Evolutionary conservation across 2,888 invertebrate species (phyloP).

Genomic region (Pardosa pseudoannulata): DNA sequence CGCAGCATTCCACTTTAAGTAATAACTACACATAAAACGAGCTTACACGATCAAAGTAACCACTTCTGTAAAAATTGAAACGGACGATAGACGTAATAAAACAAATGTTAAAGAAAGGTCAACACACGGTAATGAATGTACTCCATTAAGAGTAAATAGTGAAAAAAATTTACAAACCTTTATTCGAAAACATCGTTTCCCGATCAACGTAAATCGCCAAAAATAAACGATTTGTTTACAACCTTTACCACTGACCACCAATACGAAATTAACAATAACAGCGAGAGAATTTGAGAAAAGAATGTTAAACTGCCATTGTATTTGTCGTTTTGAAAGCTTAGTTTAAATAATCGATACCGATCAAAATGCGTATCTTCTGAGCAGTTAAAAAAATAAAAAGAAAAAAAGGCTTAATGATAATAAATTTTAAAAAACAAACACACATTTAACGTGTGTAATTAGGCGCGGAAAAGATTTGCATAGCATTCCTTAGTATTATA

Average conservation of each 20-base stretch:
- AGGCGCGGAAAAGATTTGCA: background rate
- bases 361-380: conserved; percentile 71
- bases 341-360: conserved; percentile 72
- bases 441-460: background rate
- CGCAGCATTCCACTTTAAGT: no score
- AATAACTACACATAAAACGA: no score
- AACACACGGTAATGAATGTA: conserved; percentile 7
- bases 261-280: conserved; percentile 1
- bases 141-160: background rate
- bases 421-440: conserved; percentile 66
- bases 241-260: background rate
- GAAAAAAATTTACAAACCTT: conserved; percentile 52
- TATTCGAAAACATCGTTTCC: conserved; percentile 66
- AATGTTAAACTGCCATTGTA: conserved; percentile 62
- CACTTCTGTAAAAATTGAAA: no score
- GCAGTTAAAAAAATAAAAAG: conserved; percentile 63
- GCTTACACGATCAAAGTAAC: no score
- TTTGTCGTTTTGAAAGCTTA: conserved; percentile 67
- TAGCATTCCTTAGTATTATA: background rate
- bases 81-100: background rate
- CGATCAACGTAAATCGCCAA: background rate
- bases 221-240: conserved; percentile 10
- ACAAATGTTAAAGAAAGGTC: conserved; percentile 21
- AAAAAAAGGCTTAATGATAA: conserved; percentile 67
- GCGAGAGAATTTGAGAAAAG: conserved; percentile 28